Percentiles rank a stretch among this genome's conserved stretches.
phyloP scores from a whole-genome alignment of 2,888 invertebrate genomes.

The Lydus trimaculatus region DNA sequence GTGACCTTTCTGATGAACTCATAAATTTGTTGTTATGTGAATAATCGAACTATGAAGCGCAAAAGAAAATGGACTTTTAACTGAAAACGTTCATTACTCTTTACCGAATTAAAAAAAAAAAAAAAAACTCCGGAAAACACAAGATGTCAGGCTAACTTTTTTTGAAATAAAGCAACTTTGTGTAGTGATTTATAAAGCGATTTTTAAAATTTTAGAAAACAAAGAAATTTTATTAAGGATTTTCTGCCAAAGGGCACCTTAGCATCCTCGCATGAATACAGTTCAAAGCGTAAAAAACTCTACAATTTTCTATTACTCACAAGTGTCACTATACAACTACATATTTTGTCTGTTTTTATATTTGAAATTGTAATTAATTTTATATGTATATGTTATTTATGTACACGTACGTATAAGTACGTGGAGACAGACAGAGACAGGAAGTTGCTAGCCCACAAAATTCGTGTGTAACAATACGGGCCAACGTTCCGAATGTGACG shows the following conservation, averaged over 20 bases:
- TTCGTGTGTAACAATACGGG: conserved; percentile 11
- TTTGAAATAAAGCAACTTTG: too few relatives aligned
- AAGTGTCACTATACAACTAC: too few relatives aligned
- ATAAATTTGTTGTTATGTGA: conserved; percentile 6
- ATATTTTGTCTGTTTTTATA: neutral
- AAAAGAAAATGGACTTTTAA: neutral
- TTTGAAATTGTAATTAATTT: conserved; percentile 5
- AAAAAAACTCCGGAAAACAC: neutral
- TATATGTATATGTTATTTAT: neutral
- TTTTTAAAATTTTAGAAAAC: too few relatives aligned
- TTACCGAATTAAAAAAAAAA: neutral
- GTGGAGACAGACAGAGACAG: conserved; percentile 2
- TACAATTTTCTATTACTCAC: neutral
- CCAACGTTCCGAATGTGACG: conserved; percentile 9
- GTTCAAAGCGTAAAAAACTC: neutral
- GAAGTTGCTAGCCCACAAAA: conserved; percentile 11
- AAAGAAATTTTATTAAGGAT: too few relatives aligned
- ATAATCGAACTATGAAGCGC: neutral
- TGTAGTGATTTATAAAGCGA: too few relatives aligned
- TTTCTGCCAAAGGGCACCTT: too few relatives aligned
- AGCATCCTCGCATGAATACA: too few relatives aligned
- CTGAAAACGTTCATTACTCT: neutral
- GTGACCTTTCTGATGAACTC: conserved; percentile 7
- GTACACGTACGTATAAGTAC: neutral
- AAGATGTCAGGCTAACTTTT: neutral